A percentile compares a stretch with the other conserved stretches of the same genome.
Evolutionary conservation across 1,140 invertebrate species (phyloP).

Genomic region (Dreissena polymorpha): DNA sequence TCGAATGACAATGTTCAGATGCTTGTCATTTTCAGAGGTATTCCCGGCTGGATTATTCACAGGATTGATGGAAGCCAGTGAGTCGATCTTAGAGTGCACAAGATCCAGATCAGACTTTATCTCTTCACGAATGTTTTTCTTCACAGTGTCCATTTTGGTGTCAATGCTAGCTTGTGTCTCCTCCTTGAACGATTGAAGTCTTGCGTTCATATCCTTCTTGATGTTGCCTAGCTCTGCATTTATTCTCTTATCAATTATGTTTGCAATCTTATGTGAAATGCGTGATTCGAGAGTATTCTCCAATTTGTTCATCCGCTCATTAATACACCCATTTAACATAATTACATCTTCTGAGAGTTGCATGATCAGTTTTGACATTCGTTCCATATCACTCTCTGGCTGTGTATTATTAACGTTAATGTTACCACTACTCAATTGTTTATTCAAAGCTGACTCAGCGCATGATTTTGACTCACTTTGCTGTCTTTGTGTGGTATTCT

Average conservation of each 20-base stretch:
- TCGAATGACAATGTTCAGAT: no score
- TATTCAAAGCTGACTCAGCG: not conserved
- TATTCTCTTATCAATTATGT: not conserved
- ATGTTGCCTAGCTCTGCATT: not conserved
- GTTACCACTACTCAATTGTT: not conserved
- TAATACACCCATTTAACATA: not conserved
- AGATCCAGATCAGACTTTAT: no score
- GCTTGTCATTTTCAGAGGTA: no score
- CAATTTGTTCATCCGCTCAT: not conserved
- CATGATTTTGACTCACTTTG: no score
- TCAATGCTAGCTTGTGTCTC: no score
- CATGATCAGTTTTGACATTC: not conserved
- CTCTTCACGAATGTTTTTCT: no score
- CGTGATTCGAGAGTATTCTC: conserved; percentile 3
- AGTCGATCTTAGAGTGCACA: no score
- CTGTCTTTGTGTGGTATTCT: no score
- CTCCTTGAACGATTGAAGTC: not conserved
- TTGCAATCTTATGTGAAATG: conserved; percentile 18
- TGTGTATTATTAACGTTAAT: not conserved
- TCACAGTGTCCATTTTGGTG: no score
- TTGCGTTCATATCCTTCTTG: conserved; percentile 13
- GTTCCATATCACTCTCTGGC: not conserved
- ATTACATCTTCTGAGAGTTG: not conserved
- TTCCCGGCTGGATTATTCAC: no score
- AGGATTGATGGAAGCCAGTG: no score